Evolutionary conservation across 2,113 vertebrate species (phyloP).

Genomic region (Microcebus ravelobensis): DNA sequence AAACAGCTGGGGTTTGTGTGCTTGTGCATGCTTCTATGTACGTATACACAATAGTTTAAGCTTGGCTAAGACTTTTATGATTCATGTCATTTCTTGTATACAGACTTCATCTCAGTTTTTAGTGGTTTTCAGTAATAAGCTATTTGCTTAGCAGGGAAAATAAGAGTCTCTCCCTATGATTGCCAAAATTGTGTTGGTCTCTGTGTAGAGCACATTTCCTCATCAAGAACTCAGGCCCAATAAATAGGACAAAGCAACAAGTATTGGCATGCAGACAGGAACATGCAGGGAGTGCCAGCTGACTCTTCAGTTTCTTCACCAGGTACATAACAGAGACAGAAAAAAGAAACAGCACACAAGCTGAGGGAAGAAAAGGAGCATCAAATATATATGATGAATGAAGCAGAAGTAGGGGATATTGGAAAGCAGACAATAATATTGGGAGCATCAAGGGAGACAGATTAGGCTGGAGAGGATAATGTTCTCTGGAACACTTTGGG

Average conservation of each 20-base stretch:
- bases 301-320: slow-evolving; percentile 10
- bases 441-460: background rate
- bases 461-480: background rate
- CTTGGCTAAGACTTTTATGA: slow-evolving; percentile 56
- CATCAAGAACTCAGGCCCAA: slow-evolving; percentile 28
- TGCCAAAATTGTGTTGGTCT: slow-evolving; percentile 51
- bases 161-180: slow-evolving; percentile 47
- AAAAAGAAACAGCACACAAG: background rate
- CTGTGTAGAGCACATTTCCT: slow-evolving; percentile 34
- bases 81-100: slow-evolving; percentile 61
- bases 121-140: slow-evolving; percentile 63
- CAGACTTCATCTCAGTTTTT: slow-evolving; percentile 51
- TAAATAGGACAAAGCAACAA: slow-evolving; percentile 48
- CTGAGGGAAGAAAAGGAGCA: background rate
- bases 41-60: slow-evolving; percentile 51
- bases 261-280: slow-evolving; percentile 26
- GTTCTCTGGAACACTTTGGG: background rate
- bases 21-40: slow-evolving; percentile 32
- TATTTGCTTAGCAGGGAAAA: slow-evolving; percentile 72
- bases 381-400: background rate
- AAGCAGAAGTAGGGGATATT: background rate
- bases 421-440: background rate
- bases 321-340: background rate
- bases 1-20: slow-evolving; percentile 62
- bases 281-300: background rate